phyloP scores from a whole-genome alignment of 2,113 vertebrate genomes.

The Microtus richardsoni region DNA sequence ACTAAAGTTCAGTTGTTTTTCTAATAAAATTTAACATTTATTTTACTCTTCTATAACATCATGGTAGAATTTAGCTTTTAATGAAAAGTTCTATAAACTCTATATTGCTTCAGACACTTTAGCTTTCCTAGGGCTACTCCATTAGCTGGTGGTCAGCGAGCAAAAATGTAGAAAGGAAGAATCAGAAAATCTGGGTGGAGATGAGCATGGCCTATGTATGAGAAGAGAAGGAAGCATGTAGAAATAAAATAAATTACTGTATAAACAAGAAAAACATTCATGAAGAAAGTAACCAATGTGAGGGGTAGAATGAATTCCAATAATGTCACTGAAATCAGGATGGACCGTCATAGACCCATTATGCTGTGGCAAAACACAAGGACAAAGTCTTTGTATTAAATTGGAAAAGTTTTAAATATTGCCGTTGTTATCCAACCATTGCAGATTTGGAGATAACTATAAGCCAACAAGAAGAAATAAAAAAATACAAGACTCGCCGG shows the following conservation, averaged over 20 bases:
- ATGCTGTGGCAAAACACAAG: not conserved
- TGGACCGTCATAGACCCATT: not conserved
- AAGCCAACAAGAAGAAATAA: not conserved
- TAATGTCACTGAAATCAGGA: not conserved
- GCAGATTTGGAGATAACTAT: not conserved
- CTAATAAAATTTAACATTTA: not conserved
- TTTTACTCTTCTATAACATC: not conserved
- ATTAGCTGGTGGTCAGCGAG: not conserved
- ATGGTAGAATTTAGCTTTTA: not conserved
- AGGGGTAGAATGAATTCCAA: not conserved
- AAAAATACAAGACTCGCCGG: not conserved
- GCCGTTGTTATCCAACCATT: not conserved
- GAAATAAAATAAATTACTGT: not conserved
- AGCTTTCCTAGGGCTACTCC: not conserved
- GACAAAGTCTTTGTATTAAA: not conserved
- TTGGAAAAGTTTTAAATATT: not conserved
- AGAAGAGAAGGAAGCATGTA: not conserved
- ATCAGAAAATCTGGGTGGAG: not conserved
- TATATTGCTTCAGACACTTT: not conserved
- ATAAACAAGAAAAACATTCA: not conserved
- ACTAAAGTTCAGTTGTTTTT: not conserved
- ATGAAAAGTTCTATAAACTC: not conserved
- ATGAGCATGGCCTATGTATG: not conserved
- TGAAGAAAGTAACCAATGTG: not conserved
- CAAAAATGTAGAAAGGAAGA: not conserved